These are phyloP conservation scores for Capra hircus DNA, from an alignment of 2,113 vertebrate genomes.

Conservation along the genomic window DNA sequence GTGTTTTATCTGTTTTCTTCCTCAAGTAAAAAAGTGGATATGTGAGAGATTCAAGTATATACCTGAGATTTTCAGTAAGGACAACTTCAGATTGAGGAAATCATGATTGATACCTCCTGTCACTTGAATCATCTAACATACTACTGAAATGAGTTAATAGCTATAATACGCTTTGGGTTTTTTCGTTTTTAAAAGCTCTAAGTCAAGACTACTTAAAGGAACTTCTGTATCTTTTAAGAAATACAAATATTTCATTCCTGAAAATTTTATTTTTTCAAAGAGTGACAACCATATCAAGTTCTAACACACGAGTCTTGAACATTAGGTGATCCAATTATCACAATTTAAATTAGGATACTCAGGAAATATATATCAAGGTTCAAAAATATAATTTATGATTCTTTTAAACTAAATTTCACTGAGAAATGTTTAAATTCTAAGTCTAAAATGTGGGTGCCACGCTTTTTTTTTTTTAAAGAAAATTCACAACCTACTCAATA, in stretches of 20 bases:
- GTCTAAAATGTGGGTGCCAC: neutral
- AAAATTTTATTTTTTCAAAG: conserved; percentile 4
- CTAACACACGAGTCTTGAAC: conserved; percentile 14
- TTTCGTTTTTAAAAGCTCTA: conserved; percentile 3
- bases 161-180: neutral
- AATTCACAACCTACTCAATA: conserved; percentile 19
- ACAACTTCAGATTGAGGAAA: conserved; percentile 27
- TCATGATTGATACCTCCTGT: neutral
- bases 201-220: conserved; percentile 39
- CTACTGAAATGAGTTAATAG: neutral
- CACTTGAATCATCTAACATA: neutral
- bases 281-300: conserved; percentile 31
- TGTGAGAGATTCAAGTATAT: neutral
- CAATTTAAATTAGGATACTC: conserved; percentile 29
- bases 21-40: neutral
- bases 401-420: conserved; percentile 26
- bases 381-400: conserved; percentile 36
- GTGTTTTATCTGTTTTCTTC: conserved; percentile 12
- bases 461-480: neutral
- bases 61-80: conserved; percentile 4
- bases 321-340: neutral
- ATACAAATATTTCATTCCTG: neutral
- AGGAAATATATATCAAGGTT: neutral
- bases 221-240: conserved; percentile 31
- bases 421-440: neutral